Conservation (phyloP, 2,797 vertebrate genomes). For the Tauraco hartlaubi region DNA sequence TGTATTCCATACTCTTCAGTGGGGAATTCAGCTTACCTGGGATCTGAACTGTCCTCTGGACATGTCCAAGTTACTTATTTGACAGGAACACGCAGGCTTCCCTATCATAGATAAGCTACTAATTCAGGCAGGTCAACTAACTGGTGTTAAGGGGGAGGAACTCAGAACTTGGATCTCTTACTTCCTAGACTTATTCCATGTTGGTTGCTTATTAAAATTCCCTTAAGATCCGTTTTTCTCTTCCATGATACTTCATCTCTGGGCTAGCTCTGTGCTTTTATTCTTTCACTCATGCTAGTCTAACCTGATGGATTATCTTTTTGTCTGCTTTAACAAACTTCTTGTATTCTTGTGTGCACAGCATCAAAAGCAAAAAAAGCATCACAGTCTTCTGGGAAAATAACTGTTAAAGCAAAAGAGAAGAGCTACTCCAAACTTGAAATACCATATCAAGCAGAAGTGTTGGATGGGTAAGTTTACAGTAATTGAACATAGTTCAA, state of each 20-base stretch:
- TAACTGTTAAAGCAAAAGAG: constrained; percentile 98
- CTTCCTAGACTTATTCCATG: neutral
- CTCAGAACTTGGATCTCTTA: neutral
- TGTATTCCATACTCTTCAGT: neutral
- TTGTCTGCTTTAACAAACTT: neutral
- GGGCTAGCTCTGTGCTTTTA: neutral
- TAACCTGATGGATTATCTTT: neutral
- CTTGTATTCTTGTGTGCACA: constrained; percentile 69
- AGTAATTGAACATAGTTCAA: neutral
- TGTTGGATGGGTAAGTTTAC: constrained; percentile 94
- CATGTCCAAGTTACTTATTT: neutral
- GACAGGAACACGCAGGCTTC: neutral
- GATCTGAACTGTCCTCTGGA: neutral
- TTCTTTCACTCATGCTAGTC: neutral
- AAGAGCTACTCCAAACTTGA: constrained; percentile 98
- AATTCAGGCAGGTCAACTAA: neutral
- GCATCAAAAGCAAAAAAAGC: constrained; percentile 95
- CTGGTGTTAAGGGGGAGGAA: neutral
- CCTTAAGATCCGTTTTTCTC: neutral
- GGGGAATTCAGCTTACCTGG: neutral
- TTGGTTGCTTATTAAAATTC: neutral
- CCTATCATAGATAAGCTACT: neutral
- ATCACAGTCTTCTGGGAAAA: constrained; percentile 96
- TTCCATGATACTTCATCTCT: neutral
- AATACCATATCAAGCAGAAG: constrained; percentile 98